Evolutionary conservation across 1,140 invertebrate genomes (phyloP), one percentile per base, ranked within the genome.

Genomic region (Oryctes rhinoceros): DNA sequence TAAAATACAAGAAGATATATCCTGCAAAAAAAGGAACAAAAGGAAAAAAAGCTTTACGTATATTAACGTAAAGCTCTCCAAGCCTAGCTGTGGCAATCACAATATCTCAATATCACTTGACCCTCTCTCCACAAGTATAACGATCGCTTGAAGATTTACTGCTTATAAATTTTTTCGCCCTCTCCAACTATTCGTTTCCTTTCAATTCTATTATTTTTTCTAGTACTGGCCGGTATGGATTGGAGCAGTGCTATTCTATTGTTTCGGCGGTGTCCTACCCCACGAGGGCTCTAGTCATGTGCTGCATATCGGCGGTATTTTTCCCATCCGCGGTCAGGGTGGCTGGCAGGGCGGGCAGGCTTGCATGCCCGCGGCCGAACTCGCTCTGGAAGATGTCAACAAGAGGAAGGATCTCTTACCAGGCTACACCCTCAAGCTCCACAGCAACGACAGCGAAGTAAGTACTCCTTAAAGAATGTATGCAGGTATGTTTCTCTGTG

Each of bases 381-480:
- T 99, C 88, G 98, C 98, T 10, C 90, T 99, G 81, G 94, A 97
- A 83, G 98, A 99, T 90, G 97, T 99, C 67, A 99, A 99, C 90
- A 93, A 92, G 39, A 90, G 93, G 82, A 91, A 92, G 75, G 95
- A 98, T 90, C 90, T 99, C 83, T 90, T 99, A 80, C 94, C 96
- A 48, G 97, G 97, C 39, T 99, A 98, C 88, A 92, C 92, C 78
- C 90, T 99, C 44, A 93, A 94, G 85, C 91, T 99, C 82, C 96
- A 98, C 87, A 97, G 95, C 89, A 98, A 99, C 89, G 98, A 99
- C 87, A 99, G 97, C 88, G 95, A 99, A 94, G 98, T 99, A 90
- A 91, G 88, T 89, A 59, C 13, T 13, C 9, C 9, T 44, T 44
- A 10, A 5, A 44, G 39, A 7, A 10, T 44, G 9, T 3, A 44